Evolutionary conservation across 64 coral and sea anemone species (phyloP), one percentile per base, ranked within the genome.

Genomic region (Actinia equina): DNA sequence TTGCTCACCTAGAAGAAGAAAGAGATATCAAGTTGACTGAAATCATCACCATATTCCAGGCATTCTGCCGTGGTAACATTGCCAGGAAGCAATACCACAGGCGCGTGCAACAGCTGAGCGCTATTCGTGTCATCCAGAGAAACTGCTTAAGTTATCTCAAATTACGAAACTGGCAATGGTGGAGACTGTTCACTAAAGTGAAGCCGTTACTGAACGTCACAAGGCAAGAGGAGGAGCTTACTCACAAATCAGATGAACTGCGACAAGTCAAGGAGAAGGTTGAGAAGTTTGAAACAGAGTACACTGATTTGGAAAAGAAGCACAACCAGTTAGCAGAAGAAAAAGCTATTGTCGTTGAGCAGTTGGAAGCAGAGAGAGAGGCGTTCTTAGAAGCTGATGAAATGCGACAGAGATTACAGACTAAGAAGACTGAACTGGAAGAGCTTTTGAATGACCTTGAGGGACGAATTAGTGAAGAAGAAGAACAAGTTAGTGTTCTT

Each of bases 121-220:
- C 97, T 15, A 99, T 99, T 45, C 93, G 97, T 13, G 93, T 99
- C 2, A 93, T 99, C 78, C 97, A 99, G 63, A 45, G 93, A n/a
- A 99, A 99, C 90, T 99, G 97, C 79, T 81, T 94, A 17, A 99
- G 93, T 70, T 99, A 99, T 76, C 88, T 99, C 37, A 99, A 99
- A 84, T 93, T 99, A 44, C 91, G 97, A 27, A 99, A 99, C 46
- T 99, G 97, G 97, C 93, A 95, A 41, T 99, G 97, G 97, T 99
- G 97, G 97, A 69, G 97, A 11, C 79, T 99, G 51, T 99, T 93
- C 83, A 99, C 97, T 16, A 99, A 99, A 84, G 97, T 99, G 5
- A 99, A 99, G 71, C 97, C 97, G 13, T 85, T 99, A 3, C 83
- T 99, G 1, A 94, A 99, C 80, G 97, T 99, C 10, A 99, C 97